Base-by-base conservation (phyloP, 2,113 vertebrate species). In the Poicephalus gulielmi region DNA sequence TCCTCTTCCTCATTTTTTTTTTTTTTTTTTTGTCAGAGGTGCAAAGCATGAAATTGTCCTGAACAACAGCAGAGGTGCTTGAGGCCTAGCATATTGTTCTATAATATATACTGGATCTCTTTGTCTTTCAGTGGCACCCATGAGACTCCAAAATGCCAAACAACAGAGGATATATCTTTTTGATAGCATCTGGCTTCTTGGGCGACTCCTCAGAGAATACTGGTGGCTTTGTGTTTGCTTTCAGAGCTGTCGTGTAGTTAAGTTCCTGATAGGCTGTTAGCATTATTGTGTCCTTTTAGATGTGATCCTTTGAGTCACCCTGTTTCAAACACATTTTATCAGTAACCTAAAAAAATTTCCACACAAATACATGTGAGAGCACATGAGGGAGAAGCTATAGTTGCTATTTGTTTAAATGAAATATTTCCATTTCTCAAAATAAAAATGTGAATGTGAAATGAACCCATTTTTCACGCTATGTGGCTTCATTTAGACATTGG, bases 161-260 rank as follows among this genome's bases (percentile, higher is more conserved):
- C 23, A 87, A 17, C 4, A 85, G 35, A 88, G 35, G 17, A 60
- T 47, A 1, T 5, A 43, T 69, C 88, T 75, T 85, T 90, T 83
- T 81, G 8, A 83, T 89, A 94, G 68, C 53, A 68, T 91, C 93
- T 97, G 95, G 49, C 66, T 86, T 94, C 62, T 95, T 97, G 90
- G 86, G 93, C 95, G 62, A 44, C 33, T 94, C 88, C 69, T 62
- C 86, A 90, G 90, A 90, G 84, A 87, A 28, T 78, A 73, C 46
- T 96, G 88, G 75, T 92, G 95, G 81, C 73, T 96, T 84, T 86
- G 53, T 12, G 6, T 96, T 96, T 93, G 49, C 49, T 89, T 90
- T 88, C 88, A 85, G 73, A 91, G 8, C 20, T 88, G 67, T 86
- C 68, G 76, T 69, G 46, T 41, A 69, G 39, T 86, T 89, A 86